Evolutionary conservation across 1,140 invertebrate species (phyloP).

Genomic region (Drosophila mayri): DNA sequence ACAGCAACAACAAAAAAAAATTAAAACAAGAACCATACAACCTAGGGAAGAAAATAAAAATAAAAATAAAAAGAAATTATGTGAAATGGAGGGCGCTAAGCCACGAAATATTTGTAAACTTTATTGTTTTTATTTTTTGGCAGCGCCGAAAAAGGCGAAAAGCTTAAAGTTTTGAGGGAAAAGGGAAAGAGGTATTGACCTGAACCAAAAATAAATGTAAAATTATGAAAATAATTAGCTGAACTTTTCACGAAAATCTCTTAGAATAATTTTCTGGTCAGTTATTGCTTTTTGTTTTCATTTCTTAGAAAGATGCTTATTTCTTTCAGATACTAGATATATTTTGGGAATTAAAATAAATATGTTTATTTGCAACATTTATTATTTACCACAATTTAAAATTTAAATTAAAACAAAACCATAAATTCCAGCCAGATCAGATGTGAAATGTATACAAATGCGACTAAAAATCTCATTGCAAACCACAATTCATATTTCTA

Average conservation of each 20-base stretch:
- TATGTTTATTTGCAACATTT: neutral
- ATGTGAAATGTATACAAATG: neutral
- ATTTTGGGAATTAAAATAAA: neutral
- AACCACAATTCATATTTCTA: slow-evolving; percentile 33
- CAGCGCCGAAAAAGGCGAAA: slow-evolving; percentile 23
- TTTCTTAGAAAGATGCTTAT: neutral
- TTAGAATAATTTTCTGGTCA: neutral
- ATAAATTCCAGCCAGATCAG: slow-evolving; percentile 32
- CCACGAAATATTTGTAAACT: slow-evolving; percentile 40
- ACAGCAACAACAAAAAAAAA: slow-evolving; percentile 22
- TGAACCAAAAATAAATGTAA: slow-evolving; percentile 29
- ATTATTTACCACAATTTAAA: neutral
- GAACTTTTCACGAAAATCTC: slow-evolving; percentile 14
- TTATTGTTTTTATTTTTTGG: slow-evolving; percentile 40
- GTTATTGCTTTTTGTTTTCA: neutral
- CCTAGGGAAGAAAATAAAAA: slow-evolving; percentile 12
- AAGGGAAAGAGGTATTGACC: slow-evolving; percentile 5
- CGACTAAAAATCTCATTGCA: slow-evolving; percentile 18
- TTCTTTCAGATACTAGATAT: neutral
- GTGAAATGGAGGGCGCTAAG: slow-evolving; percentile 53
- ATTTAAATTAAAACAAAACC: neutral
- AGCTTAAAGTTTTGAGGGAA: slow-evolving; percentile 12
- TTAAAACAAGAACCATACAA: slow-evolving; percentile 4
- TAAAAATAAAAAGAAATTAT: slow-evolving; percentile 38
- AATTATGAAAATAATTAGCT: slow-evolving; percentile 23